Percentiles rank a stretch among this genome's conserved stretches.
These are phyloP conservation scores for Zonotrichia leucophrys DNA, from an alignment of 2,113 vertebrate species.

Conservation along the genomic window DNA sequence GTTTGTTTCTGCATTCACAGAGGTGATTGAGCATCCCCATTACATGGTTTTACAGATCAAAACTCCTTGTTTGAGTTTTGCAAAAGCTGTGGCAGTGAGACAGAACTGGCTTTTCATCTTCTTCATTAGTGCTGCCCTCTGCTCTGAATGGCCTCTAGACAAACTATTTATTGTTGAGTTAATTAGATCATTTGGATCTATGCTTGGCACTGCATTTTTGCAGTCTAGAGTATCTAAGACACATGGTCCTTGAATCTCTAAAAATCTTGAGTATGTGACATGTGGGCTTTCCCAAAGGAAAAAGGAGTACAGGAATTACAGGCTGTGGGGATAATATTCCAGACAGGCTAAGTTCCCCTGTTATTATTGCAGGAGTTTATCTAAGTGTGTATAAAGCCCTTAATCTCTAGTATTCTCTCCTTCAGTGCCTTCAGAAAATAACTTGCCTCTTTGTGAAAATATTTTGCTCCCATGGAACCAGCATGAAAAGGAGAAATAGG, in stretches of 20 bases:
- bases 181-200: not conserved
- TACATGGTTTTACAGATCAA: not conserved
- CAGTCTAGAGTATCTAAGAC: not conserved
- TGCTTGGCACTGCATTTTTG: slow-evolving; percentile 1
- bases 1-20: not conserved
- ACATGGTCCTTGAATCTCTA: not conserved
- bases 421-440: not conserved
- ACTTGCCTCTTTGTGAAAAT: not conserved
- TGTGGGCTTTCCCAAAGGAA: not conserved
- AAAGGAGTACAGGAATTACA: not conserved
- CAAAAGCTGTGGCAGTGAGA: not conserved
- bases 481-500: not conserved
- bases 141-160: not conserved
- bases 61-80: not conserved
- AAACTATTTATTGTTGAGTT: slow-evolving; percentile 21
- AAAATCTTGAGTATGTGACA: not conserved
- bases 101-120: not conserved
- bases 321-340: not conserved
- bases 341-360: not conserved
- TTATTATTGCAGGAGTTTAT: not conserved
- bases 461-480: not conserved
- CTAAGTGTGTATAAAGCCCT: not conserved
- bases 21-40: not conserved
- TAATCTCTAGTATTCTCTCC: not conserved
- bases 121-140: not conserved